Evolutionary conservation across 2,888 invertebrate genomes (phyloP), one percentile per base, ranked within the genome.

Genomic region (Gryllus longicercus): DNA sequence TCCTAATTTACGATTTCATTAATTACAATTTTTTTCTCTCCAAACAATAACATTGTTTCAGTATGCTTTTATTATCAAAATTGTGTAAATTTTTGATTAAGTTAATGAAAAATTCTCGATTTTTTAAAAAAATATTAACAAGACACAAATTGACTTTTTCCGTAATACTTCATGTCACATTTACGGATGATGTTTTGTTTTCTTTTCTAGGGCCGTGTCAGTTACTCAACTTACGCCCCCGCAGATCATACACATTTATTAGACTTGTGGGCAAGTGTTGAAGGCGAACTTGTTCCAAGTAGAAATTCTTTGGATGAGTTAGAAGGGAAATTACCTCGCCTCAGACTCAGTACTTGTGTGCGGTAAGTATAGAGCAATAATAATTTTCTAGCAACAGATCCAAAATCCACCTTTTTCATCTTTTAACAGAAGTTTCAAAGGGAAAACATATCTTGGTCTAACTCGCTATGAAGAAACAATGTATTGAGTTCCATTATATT

Each of bases 331-430:
- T 86, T 91, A 4, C 92, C 92, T 0, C 89, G 90, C n/a, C 86
- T 92, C 50, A 91, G 91, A 82, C 89, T 92, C 51, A 91, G 91
- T 84, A 90, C 91, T 2, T 92, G 92, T 83, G 91, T 92, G 86
- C 89, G 89, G 91, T 91, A 86, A 83, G 83, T 10, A 38, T 38
- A 38, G 38, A 38, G 5, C 38, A 38, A 8, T 5, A 38, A 8
- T 38, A 38, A 38, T 38, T 38, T 63, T 63, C 1, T 63, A n/a
- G 63, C 14, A 16, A 63, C n/a, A n/a, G n/a, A 38, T 38, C 38
- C 38, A 38, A 38, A 38, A 38, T 8, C 38, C 38, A 38, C 0
- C 38, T 38, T 38, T 8, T 38, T 38, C 38, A 38, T 38, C 38
- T 8, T 38, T 38, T 38, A 38, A 38, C 8, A 38, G 2, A 25